Evolutionary conservation across 2,113 vertebrate species (phyloP).

Genomic region (Engraulis encrasicolus): DNA sequence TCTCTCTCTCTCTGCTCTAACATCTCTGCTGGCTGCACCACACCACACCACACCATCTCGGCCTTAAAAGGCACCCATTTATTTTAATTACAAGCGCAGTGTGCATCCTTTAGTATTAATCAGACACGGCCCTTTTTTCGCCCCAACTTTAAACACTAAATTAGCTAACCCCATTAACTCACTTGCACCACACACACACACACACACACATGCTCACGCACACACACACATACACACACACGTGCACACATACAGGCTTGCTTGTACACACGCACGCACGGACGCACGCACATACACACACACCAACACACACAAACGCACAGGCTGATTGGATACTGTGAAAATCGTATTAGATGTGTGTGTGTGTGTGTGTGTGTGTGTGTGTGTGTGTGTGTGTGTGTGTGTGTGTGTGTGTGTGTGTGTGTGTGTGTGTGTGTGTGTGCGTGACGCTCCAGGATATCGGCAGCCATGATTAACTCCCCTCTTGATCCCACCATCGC

Average conservation of each 20-base stretch:
- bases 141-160: conserved; percentile 83
- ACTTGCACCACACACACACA: conserved; percentile 80
- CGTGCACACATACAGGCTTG: too few species aligned
- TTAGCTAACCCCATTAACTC: conserved; percentile 87
- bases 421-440: conserved; percentile 68
- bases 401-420: conserved; percentile 68
- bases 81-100: conserved; percentile 87
- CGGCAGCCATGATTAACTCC: conserved; percentile 82
- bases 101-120: conserved; percentile 85
- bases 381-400: conserved; percentile 68
- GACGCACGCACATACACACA: conserved; percentile 83
- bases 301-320: conserved; percentile 79
- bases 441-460: conserved; percentile 78
- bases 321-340: conserved; percentile 80
- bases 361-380: conserved; percentile 69
- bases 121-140: conserved; percentile 74
- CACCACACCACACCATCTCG: conserved; percentile 80
- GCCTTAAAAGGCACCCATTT: conserved; percentile 80
- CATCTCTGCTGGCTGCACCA: too few species aligned
- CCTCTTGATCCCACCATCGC: conserved; percentile 82
- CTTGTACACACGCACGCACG: conserved; percentile 81
- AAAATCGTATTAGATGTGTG: conserved; percentile 78
- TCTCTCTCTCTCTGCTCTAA: conserved; percentile 75
- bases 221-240: conserved; percentile 82
- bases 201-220: conserved; percentile 81